Evolutionary conservation across 2,113 vertebrate species (phyloP), one percentile per base, ranked within the genome.

Genomic region (Epinephelus fuscoguttatus): DNA sequence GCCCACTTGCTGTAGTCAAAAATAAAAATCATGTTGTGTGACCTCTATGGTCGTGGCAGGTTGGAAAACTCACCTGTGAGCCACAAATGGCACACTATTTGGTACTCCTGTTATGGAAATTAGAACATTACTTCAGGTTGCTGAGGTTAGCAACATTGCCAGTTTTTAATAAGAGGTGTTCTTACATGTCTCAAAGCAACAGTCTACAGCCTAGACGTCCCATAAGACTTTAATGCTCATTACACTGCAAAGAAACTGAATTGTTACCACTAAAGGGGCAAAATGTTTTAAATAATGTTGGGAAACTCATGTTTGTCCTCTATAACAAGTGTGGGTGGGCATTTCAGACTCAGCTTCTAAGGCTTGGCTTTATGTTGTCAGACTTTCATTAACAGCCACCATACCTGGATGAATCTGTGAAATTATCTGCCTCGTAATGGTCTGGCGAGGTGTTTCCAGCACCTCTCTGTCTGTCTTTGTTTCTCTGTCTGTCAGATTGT

Each of bases 1-100:
- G 56, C 50, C 69, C 17, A 21, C 12, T 73, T 47, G 14, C 25
- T 77, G 61, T 21, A n/a, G 53, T 19, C 21, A 62, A 64, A 80
- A 27, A 67, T 30, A 33, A 37, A 64, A 4, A 17, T 2, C 13
- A 14, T 10, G 10, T 15, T 21, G 6, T 40, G 6, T 45, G 47
- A 75, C 27, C 27, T 18, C 18, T 11, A 62, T 37, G 33, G 11
- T 40, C 12, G n/a, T 4, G 30, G 14, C 9, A 55, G 15, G 73
- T 14, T 14, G 23, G 4, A 62, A 21, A 42, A 23, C 14, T 50
- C 30, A 40, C 19, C 30, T 64, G 15, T 23, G 21, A 62, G 6
- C n/a, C 76, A 70, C 8, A 57, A 12, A 53, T 23, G 4, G 2
- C 30, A 74, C 21, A 57, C 7, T 33, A 6, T n/a, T 0, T 33